phyloP scores from a whole-genome alignment of 2,113 vertebrate genomes.

The Aegotheles bennettii region DNA sequence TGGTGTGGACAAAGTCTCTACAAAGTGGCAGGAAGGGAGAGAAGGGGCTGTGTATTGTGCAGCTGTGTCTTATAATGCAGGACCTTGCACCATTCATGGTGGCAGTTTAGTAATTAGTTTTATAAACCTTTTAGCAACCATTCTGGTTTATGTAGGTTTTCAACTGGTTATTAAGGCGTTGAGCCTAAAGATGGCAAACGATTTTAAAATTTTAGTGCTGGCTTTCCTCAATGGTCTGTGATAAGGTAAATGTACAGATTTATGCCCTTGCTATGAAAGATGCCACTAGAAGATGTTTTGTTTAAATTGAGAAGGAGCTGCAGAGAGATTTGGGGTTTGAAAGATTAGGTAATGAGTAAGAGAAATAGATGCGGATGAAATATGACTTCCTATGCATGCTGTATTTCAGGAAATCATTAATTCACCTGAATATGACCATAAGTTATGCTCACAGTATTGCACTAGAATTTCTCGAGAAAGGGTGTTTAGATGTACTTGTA shows the following conservation, averaged over 20 bases:
- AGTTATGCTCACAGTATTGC: conserved; percentile 61
- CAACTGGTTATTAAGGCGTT: not conserved
- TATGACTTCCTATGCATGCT: conserved; percentile 53
- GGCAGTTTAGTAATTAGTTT: not conserved
- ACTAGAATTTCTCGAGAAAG: conserved; percentile 65
- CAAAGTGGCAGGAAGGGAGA: not conserved
- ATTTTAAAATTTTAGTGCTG: not conserved
- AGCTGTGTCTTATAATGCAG: not conserved
- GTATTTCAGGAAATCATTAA: conserved; percentile 70
- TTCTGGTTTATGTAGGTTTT: not conserved
- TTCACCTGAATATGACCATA: conserved; percentile 62
- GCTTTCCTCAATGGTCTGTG: not conserved
- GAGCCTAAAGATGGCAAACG: not conserved
- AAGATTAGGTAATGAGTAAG: conserved; percentile 68
- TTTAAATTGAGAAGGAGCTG: conserved; percentile 56
- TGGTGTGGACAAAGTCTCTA: not conserved
- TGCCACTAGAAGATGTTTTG: conserved; percentile 37
- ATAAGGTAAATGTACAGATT: conserved; percentile 19
- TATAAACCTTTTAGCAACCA: not conserved
- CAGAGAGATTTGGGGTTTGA: conserved; percentile 39
- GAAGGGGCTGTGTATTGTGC: not conserved
- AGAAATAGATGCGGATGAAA: conserved; percentile 68
- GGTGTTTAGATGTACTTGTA: conserved; percentile 59
- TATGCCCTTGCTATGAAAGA: conserved; percentile 8
- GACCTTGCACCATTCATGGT: not conserved